Evolutionary conservation across 2,888 invertebrate species (phyloP).

Genomic region (Lasioglossum villosulum): DNA sequence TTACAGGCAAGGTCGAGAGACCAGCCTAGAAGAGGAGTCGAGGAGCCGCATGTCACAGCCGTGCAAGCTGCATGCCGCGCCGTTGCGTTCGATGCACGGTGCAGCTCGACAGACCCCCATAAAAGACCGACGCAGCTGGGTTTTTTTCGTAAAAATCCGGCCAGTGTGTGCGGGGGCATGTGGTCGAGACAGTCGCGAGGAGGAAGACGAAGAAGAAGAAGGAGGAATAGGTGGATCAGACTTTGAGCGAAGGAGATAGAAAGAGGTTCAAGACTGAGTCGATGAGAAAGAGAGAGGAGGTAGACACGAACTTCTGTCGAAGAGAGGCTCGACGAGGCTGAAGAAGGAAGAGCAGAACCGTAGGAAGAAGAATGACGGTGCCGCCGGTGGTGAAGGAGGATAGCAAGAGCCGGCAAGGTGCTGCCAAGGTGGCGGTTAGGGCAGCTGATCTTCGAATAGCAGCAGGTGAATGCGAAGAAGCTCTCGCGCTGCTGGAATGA

Average conservation of each 20-base stretch:
- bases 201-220: constrained; percentile 18
- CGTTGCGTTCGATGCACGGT: constrained; percentile 31
- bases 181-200: constrained; percentile 58
- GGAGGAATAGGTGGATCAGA: constrained; percentile 8
- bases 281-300: neutral
- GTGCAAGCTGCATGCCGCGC: constrained; percentile 60
- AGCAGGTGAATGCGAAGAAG: constrained; percentile 83
- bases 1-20: constrained; percentile 57
- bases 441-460: constrained; percentile 84
- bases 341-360: constrained; percentile 56
- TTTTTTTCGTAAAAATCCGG: constrained; percentile 70
- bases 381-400: constrained; percentile 74
- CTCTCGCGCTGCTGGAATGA: constrained; percentile 58
- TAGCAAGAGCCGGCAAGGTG: constrained; percentile 79
- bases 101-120: constrained; percentile 68
- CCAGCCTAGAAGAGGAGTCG: constrained; percentile 23
- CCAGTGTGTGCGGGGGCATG: constrained; percentile 58
- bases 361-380: constrained; percentile 55
- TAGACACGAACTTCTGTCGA: constrained; percentile 45
- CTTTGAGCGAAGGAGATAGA: neutral
- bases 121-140: constrained; percentile 72
- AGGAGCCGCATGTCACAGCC: constrained; percentile 55
- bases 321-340: constrained; percentile 56
- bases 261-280: neutral
- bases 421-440: constrained; percentile 83